Evolutionary conservation across 2,888 invertebrate species (phyloP).

Genomic region (Zonitis immaculata): DNA sequence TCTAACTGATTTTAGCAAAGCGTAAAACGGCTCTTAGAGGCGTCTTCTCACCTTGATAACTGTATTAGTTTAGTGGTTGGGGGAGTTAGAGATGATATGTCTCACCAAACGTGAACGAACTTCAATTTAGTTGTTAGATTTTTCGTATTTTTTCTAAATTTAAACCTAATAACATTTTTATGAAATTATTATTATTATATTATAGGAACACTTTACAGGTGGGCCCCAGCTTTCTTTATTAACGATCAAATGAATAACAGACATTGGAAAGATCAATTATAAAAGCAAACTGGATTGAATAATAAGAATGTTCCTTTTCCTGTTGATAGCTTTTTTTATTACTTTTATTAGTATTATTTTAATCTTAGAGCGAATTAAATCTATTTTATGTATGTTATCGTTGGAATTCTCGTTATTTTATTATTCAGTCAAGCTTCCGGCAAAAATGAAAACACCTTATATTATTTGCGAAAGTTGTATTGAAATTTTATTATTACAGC

Average conservation of each 20-base stretch:
- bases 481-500: neutral
- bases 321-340: neutral
- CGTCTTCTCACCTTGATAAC: too few species aligned
- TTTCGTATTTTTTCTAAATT: too few species aligned
- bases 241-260: neutral
- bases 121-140: too few species aligned
- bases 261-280: neutral
- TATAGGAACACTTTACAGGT: neutral
- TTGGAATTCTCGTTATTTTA: neutral
- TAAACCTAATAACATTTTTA: too few species aligned
- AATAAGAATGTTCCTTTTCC: neutral
- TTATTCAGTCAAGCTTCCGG: slow-evolving; percentile 1
- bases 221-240: neutral
- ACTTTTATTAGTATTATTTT: neutral
- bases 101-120: too few species aligned
- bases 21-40: too few species aligned
- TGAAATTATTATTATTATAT: too few species aligned
- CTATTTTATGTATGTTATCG: neutral
- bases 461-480: slow-evolving; percentile 6
- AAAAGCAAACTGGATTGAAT: neutral
- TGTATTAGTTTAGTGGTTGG: too few species aligned
- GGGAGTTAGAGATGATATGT: too few species aligned
- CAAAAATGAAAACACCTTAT: slow-evolving; percentile 10
- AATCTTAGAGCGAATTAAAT: neutral
- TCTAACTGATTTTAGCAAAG: too few species aligned